Evolutionary conservation across 2,797 vertebrate genomes (phyloP), one percentile per base, ranked within the genome.

Genomic region (Notamacropus eugenii): DNA sequence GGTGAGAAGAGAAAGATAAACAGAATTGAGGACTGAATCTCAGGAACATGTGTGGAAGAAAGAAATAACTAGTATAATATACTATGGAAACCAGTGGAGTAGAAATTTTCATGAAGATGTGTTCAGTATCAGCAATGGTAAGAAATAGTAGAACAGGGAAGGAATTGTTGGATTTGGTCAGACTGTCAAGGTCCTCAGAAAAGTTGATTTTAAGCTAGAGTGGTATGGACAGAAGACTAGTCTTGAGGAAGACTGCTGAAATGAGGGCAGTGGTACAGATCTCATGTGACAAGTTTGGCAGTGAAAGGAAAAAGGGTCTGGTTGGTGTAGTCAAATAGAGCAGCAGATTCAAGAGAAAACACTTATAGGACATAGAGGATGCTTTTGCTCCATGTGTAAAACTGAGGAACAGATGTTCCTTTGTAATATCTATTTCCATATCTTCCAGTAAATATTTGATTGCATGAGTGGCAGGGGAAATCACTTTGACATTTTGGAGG

Each of bases 201-300:
- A 92, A 92, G 29, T n/a, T 58, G 93, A 54, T 34, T 55, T n/a
- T 57, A 58, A 96, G 57, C 22, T 40, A 52, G 59, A 92, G 46
- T 16, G n/a, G 54, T 57, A 52, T 12, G 54, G n/a, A 29, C 24
- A 90, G 50, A 90, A 10, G 55, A 2, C 34, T 4, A 55, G 74
- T 54, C 74, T 50, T 28, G 28, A 94, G 57, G 54, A 94, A 87
- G 40, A 3, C 74, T 28, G 9, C 40, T 87, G 40, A 87, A 93
- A 52, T 55, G 40, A 57, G 16, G 24, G 19, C 0, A 8, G 54
- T 16, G 31, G 50, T 91, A 11, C 58, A 56, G 54, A 55, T 40
- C 24, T 3, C 22, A 22, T 0, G 31, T 54, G 54, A 11, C n/a
- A 93, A 54, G 28, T 67, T 31, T 95, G 92, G n/a, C 9, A 5